A percentile compares a stretch with the other conserved stretches of the same genome.
These are phyloP conservation scores for Idaea biselata DNA, from an alignment of 2,888 invertebrate genomes.

Conservation along the genomic window DNA sequence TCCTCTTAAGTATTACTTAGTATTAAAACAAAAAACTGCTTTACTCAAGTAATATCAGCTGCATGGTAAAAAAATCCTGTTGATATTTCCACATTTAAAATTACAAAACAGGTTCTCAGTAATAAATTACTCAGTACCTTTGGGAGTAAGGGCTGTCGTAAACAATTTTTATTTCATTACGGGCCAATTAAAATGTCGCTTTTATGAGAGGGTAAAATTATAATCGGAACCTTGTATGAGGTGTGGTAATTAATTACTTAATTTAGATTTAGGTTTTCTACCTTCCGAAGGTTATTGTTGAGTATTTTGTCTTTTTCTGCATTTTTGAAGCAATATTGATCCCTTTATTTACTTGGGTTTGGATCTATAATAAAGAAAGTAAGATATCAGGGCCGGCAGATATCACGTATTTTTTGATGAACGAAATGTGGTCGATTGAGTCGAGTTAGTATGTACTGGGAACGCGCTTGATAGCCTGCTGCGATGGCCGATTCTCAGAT, in stretches of 20 bases:
- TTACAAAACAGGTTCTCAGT: background rate
- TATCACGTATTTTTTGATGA: too few relatives aligned
- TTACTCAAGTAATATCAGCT: too few relatives aligned
- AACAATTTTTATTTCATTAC: slow-evolving; percentile 3
- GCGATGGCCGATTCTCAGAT: too few relatives aligned
- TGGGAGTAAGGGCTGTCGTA: background rate
- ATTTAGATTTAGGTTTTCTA: background rate
- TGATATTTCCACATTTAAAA: background rate
- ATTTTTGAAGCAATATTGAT: too few relatives aligned
- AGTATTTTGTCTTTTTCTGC: background rate
- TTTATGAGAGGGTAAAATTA: slow-evolving; percentile 2
- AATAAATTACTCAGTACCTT: background rate
- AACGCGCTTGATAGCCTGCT: too few relatives aligned
- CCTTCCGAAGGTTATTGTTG: background rate
- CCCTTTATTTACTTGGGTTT: too few relatives aligned
- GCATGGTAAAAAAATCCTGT: background rate
- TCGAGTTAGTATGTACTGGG: too few relatives aligned
- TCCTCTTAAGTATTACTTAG: too few relatives aligned
- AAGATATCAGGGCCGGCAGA: too few relatives aligned
- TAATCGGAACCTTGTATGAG: background rate
- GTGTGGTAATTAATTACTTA: background rate
- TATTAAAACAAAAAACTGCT: too few relatives aligned
- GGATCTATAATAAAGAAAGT: too few relatives aligned
- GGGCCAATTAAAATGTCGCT: background rate
- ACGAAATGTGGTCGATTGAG: too few relatives aligned